Evolutionary conservation across 2,888 invertebrate species (phyloP).

Genomic region (Ctena decussata): DNA sequence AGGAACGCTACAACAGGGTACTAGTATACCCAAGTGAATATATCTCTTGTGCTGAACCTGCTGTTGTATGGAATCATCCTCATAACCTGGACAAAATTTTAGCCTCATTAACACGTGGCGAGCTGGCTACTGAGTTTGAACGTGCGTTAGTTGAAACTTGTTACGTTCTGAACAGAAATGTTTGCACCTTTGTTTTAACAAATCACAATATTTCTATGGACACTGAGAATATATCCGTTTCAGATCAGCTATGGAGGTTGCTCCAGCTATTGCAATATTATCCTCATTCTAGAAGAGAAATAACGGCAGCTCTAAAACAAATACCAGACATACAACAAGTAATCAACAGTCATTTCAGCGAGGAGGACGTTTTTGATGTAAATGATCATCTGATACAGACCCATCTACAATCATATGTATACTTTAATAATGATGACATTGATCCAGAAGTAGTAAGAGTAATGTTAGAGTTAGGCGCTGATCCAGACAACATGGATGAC

Average conservation of each 20-base stretch:
- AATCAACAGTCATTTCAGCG: too few relatives aligned
- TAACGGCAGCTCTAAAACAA: not conserved
- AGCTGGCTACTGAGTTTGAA: not conserved
- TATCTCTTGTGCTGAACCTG: not conserved
- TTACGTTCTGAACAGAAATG: not conserved
- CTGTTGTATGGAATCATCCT: not conserved
- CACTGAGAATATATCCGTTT: not conserved
- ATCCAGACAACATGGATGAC: not conserved
- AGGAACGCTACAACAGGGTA: too few relatives aligned
- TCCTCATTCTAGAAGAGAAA: not conserved
- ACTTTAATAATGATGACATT: too few relatives aligned
- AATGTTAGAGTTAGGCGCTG: not conserved
- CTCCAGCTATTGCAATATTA: not conserved
- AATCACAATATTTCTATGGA: not conserved
- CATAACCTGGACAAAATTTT: not conserved
- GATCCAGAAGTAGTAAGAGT: too few relatives aligned
- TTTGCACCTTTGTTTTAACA: not conserved
- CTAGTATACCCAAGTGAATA: not conserved
- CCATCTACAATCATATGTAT: not conserved
- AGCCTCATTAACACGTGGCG: not conserved
- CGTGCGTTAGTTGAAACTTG: not conserved
- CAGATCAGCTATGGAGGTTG: not conserved
- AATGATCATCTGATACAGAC: not conserved
- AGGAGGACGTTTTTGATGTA: too few relatives aligned
- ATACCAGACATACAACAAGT: not conserved